Evolutionary conservation across 1,140 invertebrate genomes (phyloP).

Genomic region (Zelostemma sp.): DNA sequence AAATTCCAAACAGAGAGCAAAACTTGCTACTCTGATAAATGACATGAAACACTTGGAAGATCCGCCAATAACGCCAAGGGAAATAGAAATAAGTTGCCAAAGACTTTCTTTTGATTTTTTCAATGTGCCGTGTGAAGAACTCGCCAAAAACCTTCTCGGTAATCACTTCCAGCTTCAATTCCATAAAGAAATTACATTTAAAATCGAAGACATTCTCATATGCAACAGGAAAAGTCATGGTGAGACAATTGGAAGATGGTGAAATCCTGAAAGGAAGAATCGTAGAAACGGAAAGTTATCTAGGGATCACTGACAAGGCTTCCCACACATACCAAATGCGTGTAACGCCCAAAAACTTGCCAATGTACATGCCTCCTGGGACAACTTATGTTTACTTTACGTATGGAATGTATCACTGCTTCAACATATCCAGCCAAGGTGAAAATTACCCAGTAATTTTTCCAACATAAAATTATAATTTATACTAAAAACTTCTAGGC

Average conservation of each 20-base stretch:
- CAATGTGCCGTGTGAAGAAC: slow-evolving; percentile 62
- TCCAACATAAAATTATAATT: background rate
- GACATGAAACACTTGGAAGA: slow-evolving; percentile 54
- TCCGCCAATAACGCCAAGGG: slow-evolving; percentile 53
- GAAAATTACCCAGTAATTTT: slow-evolving; percentile 12
- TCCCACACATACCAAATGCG: slow-evolving; percentile 79
- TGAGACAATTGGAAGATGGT: slow-evolving; percentile 72
- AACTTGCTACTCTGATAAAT: background rate
- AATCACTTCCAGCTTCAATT: slow-evolving; percentile 41
- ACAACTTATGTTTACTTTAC: slow-evolving; percentile 85
- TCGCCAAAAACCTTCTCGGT: slow-evolving; percentile 76
- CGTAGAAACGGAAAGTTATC: slow-evolving; percentile 86
- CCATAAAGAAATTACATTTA: background rate
- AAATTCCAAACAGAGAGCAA: slow-evolving; percentile 7
- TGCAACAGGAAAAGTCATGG: slow-evolving; percentile 75
- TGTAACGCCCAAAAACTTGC: slow-evolving; percentile 77
- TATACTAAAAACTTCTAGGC: slow-evolving; percentile 50
- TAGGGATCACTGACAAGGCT: slow-evolving; percentile 80
- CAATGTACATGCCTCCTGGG: slow-evolving; percentile 87
- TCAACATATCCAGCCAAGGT: slow-evolving; percentile 86
- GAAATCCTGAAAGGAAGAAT: slow-evolving; percentile 75
- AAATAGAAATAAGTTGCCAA: slow-evolving; percentile 51
- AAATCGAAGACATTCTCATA: slow-evolving; percentile 13
- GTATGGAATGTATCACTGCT: slow-evolving; percentile 87
- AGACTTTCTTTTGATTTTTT: slow-evolving; percentile 64